Base-by-base conservation (phyloP, 2,888 invertebrate species). In the Chloroclysta siterata region DNA sequence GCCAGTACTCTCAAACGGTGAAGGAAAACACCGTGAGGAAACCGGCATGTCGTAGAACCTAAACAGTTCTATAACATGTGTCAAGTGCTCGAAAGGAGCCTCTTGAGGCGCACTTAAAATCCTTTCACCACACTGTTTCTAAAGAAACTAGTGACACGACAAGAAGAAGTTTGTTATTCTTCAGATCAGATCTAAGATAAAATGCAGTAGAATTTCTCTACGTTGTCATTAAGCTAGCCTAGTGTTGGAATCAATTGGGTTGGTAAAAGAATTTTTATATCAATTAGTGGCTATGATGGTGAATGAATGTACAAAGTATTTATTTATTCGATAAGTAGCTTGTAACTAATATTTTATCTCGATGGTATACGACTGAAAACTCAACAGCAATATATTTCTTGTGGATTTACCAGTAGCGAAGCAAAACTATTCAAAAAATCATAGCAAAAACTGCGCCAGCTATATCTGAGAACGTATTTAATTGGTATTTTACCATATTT, bases 401-500 rank as follows among this genome's bases (percentile, higher is more conserved):
- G 11, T 15, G 10, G 41, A 53, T 52, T 53, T 13, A 42, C 33
- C n/a, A 22, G 13, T 3, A 50, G 41, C 33, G 28, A 29, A 41
- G 47, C 39, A 17, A 41, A 50, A 71, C 73, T 78, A 84, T 84
- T 84, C 75, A 78, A 82, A 85, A 80, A 85, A 84, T 83, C 66
- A 61, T 36, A 15, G 68, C 73, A 89, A 88, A 84, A 89, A 88
- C 73, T 29, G 15, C 63, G 59, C 57, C 39, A 62, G 66, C 60
- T 29, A 72, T 72, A 69, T 72, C 78, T 69, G 67, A 74, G 76
- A 73, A 75, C 78, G 75, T 73, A 73, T 72, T 75, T 78, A 81
- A 81, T 79, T 76, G 76, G 74, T 77, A 77, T 82, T 84, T 84
- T 84, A 85, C 85, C 81, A 85, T 85, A 87, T 87, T 84, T 82